phyloP scores from a whole-genome alignment of 2,888 invertebrate genomes.

The Eupithecia tripunctaria region DNA sequence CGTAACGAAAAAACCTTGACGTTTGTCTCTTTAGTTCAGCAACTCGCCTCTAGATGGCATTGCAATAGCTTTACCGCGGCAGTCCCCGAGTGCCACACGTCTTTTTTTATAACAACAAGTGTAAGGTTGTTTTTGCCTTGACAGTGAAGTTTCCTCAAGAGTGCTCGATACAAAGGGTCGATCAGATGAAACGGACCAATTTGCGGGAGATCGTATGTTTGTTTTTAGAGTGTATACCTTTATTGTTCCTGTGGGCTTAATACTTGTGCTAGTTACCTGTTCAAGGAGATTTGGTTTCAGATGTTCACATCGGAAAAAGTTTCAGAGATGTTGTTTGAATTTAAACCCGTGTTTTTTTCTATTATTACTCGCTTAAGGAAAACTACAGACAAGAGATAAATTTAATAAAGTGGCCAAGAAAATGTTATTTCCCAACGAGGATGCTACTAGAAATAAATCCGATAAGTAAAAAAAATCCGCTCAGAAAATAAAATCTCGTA shows the following conservation, averaged over 20 bases:
- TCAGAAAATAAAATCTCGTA: background rate
- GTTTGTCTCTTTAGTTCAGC: no score
- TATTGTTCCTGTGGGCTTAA: background rate
- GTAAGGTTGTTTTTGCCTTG: background rate
- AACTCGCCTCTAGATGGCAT: no score
- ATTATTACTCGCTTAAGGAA: no score
- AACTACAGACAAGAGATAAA: no score
- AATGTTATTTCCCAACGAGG: no score
- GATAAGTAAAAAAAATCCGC: background rate
- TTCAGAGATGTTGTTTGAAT: background rate
- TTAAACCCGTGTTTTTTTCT: background rate
- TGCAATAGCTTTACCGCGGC: no score
- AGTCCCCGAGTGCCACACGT: no score
- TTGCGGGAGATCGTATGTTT: constrained; percentile 39
- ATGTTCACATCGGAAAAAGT: background rate
- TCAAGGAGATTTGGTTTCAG: background rate
- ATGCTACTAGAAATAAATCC: no score
- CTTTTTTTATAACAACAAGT: background rate
- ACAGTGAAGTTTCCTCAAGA: constrained; percentile 16
- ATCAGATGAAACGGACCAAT: constrained; percentile 40
- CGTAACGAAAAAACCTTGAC: no score
- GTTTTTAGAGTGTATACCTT: constrained; percentile 28
- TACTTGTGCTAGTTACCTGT: background rate
- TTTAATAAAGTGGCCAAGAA: background rate
- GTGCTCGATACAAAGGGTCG: constrained; percentile 39